Evolutionary conservation across 2,888 invertebrate genomes (phyloP).

Genomic region (Tenthredo livida): DNA sequence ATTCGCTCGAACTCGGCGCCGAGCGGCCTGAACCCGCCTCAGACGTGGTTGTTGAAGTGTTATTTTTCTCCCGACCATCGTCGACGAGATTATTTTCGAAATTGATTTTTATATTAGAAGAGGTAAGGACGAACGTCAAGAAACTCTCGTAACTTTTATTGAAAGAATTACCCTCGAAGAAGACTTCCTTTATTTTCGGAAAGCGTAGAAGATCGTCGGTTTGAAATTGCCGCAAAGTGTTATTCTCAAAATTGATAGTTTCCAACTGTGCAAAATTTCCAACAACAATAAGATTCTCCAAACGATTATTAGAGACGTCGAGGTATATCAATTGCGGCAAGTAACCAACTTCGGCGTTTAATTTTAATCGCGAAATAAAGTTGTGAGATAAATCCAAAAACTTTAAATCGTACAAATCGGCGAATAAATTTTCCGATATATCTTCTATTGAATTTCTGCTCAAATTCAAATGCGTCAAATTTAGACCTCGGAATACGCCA

Average conservation of each 20-base stretch:
- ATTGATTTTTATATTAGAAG: conserved; percentile 4
- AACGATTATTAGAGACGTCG: conserved; percentile 5
- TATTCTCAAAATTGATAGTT: conserved; percentile 37
- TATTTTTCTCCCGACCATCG: background rate
- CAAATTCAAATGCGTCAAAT: conserved; percentile 23
- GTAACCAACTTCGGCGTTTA: background rate
- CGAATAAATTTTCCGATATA: background rate
- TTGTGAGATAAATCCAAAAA: conserved; percentile 29
- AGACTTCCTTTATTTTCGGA: conserved; percentile 23
- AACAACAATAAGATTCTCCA: background rate
- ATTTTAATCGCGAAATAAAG: background rate
- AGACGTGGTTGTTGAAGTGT: too few relatives aligned
- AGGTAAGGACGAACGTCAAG: background rate
- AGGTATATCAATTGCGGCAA: background rate
- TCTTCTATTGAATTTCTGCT: background rate
- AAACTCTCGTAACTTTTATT: conserved; percentile 28
- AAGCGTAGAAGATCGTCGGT: background rate
- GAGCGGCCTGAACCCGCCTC: background rate
- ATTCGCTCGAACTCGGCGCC: background rate
- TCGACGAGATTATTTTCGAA: background rate
- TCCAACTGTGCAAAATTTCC: background rate
- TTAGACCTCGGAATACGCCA: background rate
- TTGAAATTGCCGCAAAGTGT: background rate
- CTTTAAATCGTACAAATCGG: background rate
- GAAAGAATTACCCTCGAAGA: conserved; percentile 29